Evolutionary conservation across 2,888 invertebrate species (phyloP).

Genomic region (Chloromyia formosa): DNA sequence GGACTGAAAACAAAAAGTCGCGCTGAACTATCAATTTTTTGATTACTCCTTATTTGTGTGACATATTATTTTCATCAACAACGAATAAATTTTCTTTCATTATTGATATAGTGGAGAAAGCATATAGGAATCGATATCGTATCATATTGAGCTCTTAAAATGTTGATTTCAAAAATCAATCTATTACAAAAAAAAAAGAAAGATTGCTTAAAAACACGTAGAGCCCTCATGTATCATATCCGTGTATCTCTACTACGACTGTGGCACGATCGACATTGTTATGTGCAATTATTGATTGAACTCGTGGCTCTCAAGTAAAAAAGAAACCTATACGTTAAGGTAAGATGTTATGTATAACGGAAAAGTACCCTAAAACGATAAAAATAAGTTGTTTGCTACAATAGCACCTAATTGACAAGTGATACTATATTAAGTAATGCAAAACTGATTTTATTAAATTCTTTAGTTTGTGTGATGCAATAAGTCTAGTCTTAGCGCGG

Average conservation of each 20-base stretch:
- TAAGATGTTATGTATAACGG: conserved; percentile 34
- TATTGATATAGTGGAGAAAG: conserved; percentile 35
- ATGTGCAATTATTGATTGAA: conserved; percentile 19
- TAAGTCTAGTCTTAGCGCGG: too few species aligned
- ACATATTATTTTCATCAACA: conserved; percentile 26
- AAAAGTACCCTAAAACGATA: background rate
- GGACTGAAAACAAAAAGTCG: too few species aligned
- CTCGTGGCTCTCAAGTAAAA: conserved; percentile 6
- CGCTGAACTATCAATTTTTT: background rate
- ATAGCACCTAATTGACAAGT: background rate
- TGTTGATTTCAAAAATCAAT: background rate
- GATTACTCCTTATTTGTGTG: conserved; percentile 5
- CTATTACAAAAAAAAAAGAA: conserved; percentile 12
- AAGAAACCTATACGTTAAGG: conserved; percentile 17
- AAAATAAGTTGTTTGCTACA: conserved; percentile 10
- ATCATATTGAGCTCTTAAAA: conserved; percentile 29
- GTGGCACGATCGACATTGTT: conserved; percentile 23
- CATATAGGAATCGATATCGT: conserved; percentile 12
- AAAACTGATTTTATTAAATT: conserved; percentile 27
- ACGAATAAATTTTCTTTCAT: conserved; percentile 38
- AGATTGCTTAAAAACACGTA: conserved; percentile 21
- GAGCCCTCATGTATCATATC: conserved; percentile 14
- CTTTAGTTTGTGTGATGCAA: background rate
- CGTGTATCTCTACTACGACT: conserved; percentile 7
- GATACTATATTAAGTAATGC: conserved; percentile 16